Evolutionary conservation across 2,797 vertebrate species (phyloP), one percentile per base, ranked within the genome.

Genomic region (Bovichtus diacanthus): DNA sequence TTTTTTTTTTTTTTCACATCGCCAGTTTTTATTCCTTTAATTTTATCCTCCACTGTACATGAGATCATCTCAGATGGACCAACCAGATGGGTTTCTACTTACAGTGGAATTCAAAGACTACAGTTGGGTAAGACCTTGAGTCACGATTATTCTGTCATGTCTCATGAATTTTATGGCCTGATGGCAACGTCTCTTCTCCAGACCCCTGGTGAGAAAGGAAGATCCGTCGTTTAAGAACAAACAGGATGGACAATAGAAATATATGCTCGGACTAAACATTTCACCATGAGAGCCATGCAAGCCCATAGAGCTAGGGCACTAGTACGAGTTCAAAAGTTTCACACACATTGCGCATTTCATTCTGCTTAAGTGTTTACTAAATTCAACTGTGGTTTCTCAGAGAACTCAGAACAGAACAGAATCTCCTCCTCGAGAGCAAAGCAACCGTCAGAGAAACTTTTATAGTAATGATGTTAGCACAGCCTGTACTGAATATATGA

Each of bases 31-130:
- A 70, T 68, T 78, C 49, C 70, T 74, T 58, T 53, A 34, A 11
- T 66, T 65, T 67, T 60, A 74, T 90, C 81, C 72, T 69, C 70
- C 62, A 49, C 70, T 60, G 36, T 89, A 83, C 73, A 90, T 88
- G 83, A 90, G 75, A 58, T 86, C 88, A 88, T 87, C 76, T 46
- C 62, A 68, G 61, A 87, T 74, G 47, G 74, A 86, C 74, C 72
- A 39, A 63, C 65, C 84, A 90, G 82, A 87, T 90, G 87, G 80
- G 58, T 76, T 89, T 87, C 60, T 82, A 79, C 80, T 87, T 71
- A 80, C 44, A 63, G 76, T 43, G 65, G 76, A 90, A 86, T 76
- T 85, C 51, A 69, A 72, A 77, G 71, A 47, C 66, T 58, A 70
- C 71, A 51, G 41, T 60, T 59, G 69, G 66, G 44, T 78, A 76